phyloP scores from a whole-genome alignment of 2,797 vertebrate species.

The Lithobates sylvaticus region DNA sequence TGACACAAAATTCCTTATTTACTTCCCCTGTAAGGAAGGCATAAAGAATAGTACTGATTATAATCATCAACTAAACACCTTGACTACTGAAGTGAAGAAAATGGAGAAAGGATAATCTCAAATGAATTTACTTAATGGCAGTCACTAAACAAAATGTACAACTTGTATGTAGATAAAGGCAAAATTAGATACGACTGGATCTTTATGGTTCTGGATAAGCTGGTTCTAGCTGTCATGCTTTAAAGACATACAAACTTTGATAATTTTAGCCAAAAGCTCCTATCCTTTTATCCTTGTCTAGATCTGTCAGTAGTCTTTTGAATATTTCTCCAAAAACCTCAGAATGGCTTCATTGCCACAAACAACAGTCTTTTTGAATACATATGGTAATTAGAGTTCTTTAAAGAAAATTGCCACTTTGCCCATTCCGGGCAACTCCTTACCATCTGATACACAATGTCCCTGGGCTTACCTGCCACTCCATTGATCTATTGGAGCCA shows the following conservation, averaged over 20 bases:
- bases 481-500: too few species aligned
- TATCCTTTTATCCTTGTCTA: too few species aligned
- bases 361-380: too few species aligned
- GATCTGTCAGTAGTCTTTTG: too few species aligned
- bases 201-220: not conserved
- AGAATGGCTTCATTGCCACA: too few species aligned
- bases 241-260: not conserved
- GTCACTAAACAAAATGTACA: not conserved
- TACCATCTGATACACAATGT: too few species aligned
- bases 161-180: not conserved
- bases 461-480: too few species aligned
- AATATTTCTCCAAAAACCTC: too few species aligned
- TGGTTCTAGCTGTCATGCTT: not conserved
- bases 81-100: not conserved
- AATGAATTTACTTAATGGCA: not conserved
- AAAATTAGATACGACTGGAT: not conserved
- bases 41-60: slow-evolving; percentile 54
- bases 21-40: slow-evolving; percentile 46
- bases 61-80: slow-evolving; percentile 59
- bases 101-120: not conserved
- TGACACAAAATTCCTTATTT: slow-evolving; percentile 57
- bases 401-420: too few species aligned
- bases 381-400: too few species aligned
- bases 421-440: too few species aligned
- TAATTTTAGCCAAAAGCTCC: too few species aligned